Percentiles rank a stretch among this genome's conserved stretches.
Conservation (phyloP, 2,888 invertebrate genomes). For the Deilephila porcellus region DNA sequence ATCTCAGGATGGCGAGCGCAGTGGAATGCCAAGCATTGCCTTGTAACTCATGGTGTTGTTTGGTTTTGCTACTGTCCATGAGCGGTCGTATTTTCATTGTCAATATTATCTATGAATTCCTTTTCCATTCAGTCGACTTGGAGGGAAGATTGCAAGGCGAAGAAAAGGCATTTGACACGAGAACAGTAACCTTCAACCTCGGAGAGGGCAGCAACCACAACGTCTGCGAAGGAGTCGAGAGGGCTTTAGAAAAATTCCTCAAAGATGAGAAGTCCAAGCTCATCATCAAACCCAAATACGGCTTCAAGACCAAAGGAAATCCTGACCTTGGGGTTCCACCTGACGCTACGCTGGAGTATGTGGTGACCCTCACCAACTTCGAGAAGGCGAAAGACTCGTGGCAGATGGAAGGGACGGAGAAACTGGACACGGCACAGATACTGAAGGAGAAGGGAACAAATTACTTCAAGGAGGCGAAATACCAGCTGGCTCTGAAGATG, state of each 20-base stretch:
- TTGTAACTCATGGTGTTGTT: no score
- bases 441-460: slow-evolving; percentile 96
- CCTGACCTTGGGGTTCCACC: slow-evolving; percentile 89
- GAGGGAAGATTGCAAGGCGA: slow-evolving; percentile 83
- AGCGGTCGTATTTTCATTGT: no score
- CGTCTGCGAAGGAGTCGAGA: slow-evolving; percentile 92
- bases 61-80: no score
- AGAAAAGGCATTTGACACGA: slow-evolving; percentile 91
- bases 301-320: slow-evolving; percentile 90
- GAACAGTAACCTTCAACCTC: slow-evolving; percentile 91
- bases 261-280: slow-evolving; percentile 91
- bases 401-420: slow-evolving; percentile 92
- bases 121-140: slow-evolving; percentile 86
- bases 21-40: no score
- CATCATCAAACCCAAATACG: slow-evolving; percentile 90
- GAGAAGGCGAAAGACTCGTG: slow-evolving; percentile 92
- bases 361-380: slow-evolving; percentile 92
- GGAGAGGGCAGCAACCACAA: slow-evolving; percentile 93
- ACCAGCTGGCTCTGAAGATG: slow-evolving; percentile 91
- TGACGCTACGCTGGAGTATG: slow-evolving; percentile 91
- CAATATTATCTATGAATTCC: slow-evolving; percentile 25
- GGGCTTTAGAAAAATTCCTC: slow-evolving; percentile 91
- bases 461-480: slow-evolving; percentile 93
- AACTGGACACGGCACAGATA: slow-evolving; percentile 91
- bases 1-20: no score